A percentile compares a stretch with the other conserved stretches of the same genome.
Conservation (phyloP, 2,113 vertebrate species). For the Neolamprologus sp. region DNA sequence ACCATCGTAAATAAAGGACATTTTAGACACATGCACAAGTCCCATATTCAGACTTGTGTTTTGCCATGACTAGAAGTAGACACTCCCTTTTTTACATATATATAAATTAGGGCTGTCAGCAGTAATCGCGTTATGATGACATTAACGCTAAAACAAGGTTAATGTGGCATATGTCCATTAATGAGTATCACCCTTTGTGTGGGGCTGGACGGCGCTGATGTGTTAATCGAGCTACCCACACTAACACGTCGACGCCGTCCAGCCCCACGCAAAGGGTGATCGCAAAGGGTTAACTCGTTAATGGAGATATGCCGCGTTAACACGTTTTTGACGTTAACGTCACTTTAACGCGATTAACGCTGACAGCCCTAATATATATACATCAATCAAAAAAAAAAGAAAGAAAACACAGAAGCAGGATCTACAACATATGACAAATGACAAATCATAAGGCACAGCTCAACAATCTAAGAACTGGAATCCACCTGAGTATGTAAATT, state of each 20-base stretch:
- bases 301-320: background rate
- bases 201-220: fast-evolving
- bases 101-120: background rate
- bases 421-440: background rate
- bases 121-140: fast-evolving
- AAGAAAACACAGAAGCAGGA: background rate
- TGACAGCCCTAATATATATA: background rate
- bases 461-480: background rate
- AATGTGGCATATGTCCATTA: fast-evolving
- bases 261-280: background rate
- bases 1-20: background rate
- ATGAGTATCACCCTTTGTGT: background rate
- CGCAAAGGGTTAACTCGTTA: background rate
- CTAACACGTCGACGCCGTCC: fast-evolving
- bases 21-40: background rate
- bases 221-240: background rate
- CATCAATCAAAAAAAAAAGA: background rate
- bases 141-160: fast-evolving
- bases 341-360: background rate
- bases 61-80: background rate
- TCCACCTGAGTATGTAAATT: background rate
- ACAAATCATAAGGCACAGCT: fast-evolving
- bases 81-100: background rate
- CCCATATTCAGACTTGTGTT: background rate
- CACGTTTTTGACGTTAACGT: fast-evolving